These are phyloP conservation scores for Meloidogyne exigua DNA, from an alignment of 1,140 invertebrate genomes.

Conservation along the genomic window DNA sequence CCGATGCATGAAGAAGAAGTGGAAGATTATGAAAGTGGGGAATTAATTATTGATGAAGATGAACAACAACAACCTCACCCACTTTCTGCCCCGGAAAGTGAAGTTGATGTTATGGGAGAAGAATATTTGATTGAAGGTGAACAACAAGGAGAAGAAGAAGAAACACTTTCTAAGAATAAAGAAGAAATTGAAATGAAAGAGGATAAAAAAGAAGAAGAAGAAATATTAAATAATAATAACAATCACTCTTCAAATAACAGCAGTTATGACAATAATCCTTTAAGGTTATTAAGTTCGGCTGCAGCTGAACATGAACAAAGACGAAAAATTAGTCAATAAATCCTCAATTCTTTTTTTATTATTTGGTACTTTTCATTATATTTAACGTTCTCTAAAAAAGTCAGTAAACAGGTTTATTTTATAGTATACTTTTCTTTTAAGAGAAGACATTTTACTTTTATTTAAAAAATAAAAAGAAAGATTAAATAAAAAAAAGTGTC, in stretches of 20 bases:
- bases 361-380: no score
- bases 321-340: slow-evolving; percentile 2
- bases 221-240: neutral
- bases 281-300: slow-evolving; percentile 10
- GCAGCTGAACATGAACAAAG: slow-evolving; percentile 10
- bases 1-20: slow-evolving; percentile 25
- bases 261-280: neutral
- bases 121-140: neutral
- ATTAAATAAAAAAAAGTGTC: no score
- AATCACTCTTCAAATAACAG: no score
- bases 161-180: neutral
- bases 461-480: no score
- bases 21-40: neutral
- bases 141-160: neutral
- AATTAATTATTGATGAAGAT: slow-evolving; percentile 6
- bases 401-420: no score
- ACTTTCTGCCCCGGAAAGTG: slow-evolving; percentile 17
- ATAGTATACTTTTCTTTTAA: no score
- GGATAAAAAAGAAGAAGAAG: neutral
- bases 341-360: neutral
- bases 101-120: slow-evolving; percentile 18
- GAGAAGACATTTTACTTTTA: no score
- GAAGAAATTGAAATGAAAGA: neutral
- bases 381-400: no score
- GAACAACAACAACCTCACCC: neutral